Percentiles rank a stretch among this genome's conserved stretches.
These are phyloP conservation scores for Mormyrus proboscirostris DNA, from an alignment of 2,797 vertebrate genomes.

Conservation along the genomic window DNA sequence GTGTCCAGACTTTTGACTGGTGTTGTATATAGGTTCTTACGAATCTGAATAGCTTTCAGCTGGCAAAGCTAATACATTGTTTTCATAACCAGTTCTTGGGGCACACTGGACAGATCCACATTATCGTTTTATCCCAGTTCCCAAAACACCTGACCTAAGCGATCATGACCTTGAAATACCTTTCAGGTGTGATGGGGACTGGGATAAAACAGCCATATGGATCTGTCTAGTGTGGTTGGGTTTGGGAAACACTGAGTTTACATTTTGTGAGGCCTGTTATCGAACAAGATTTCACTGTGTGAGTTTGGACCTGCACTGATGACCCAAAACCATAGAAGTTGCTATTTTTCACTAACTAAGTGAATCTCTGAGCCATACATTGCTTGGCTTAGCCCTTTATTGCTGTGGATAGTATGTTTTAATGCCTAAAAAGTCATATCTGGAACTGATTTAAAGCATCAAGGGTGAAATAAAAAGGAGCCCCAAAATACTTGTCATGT, in stretches of 20 bases:
- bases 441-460: not conserved
- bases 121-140: not conserved
- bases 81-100: not conserved
- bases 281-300: not conserved
- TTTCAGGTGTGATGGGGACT: not conserved
- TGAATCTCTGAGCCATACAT: not conserved
- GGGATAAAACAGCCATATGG: not conserved
- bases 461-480: not conserved
- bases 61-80: not conserved
- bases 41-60: not conserved
- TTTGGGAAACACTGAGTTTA: not conserved
- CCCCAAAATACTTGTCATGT: not conserved
- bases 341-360: not conserved
- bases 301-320: not conserved
- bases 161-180: not conserved
- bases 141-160: not conserved
- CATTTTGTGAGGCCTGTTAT: not conserved
- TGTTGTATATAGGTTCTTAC: not conserved
- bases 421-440: not conserved
- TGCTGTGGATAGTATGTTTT: not conserved
- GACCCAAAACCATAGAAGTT: not conserved
- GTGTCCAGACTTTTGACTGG: not conserved
- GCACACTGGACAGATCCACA: not conserved
- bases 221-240: not conserved
- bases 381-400: not conserved